phyloP scores from a whole-genome alignment of 2,888 invertebrate species.

The Lasiommata megera region DNA sequence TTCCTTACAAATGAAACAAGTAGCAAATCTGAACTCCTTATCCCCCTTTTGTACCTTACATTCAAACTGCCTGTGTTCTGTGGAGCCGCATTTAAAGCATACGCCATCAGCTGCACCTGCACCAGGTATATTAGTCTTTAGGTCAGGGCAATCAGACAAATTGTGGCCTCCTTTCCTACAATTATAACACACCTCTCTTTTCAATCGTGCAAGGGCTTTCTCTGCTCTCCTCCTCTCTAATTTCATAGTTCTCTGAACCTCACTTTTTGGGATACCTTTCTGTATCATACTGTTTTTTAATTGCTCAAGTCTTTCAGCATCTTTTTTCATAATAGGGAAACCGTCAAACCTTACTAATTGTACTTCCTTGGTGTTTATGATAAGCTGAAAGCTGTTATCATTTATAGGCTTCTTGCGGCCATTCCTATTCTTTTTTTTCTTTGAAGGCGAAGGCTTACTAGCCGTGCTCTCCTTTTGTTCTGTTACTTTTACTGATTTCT shows the following conservation, averaged over 20 bases:
- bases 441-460: constrained; percentile 3
- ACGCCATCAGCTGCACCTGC: constrained; percentile 83
- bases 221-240: constrained; percentile 87
- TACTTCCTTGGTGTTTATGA: constrained; percentile 84
- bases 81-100: constrained; percentile 95
- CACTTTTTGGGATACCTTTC: constrained; percentile 85
- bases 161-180: constrained; percentile 90
- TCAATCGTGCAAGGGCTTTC: constrained; percentile 84
- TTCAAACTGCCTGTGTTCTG: constrained; percentile 89
- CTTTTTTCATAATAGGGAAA: constrained; percentile 86
- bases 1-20: constrained; percentile 93
- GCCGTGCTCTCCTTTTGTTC: neutral
- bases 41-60: constrained; percentile 85
- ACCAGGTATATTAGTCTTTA: constrained; percentile 76
- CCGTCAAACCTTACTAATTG: constrained; percentile 85
- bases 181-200: constrained; percentile 89
- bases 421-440: constrained; percentile 48
- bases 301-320: constrained; percentile 83
- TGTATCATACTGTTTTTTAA: constrained; percentile 84
- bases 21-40: constrained; percentile 89
- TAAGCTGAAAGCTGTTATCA: constrained; percentile 73
- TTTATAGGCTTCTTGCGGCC: constrained; percentile 67
- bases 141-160: constrained; percentile 89
- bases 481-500: constrained; percentile 2
- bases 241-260: constrained; percentile 85